Conservation (phyloP, 2,888 invertebrate species). For the Gari tellinella region DNA sequence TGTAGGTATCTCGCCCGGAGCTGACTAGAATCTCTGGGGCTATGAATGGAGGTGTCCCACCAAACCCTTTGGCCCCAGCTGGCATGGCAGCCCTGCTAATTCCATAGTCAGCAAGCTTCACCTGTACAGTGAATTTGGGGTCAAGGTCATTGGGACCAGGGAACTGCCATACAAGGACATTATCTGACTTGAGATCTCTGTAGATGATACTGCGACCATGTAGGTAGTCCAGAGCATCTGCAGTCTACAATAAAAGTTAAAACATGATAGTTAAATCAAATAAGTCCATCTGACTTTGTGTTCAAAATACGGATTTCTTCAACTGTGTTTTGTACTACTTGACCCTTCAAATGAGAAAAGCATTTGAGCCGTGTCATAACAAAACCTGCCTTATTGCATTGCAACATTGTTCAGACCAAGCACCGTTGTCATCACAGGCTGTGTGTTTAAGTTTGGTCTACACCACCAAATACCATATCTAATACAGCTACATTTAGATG, state of each 20-base stretch:
- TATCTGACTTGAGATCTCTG: slow-evolving; percentile 96
- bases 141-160: slow-evolving; percentile 90
- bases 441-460: too few relatives aligned
- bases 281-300: too few relatives aligned
- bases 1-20: slow-evolving; percentile 99
- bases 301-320: too few relatives aligned
- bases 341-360: too few relatives aligned
- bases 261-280: too few relatives aligned
- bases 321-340: too few relatives aligned
- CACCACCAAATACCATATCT: too few relatives aligned
- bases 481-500: too few relatives aligned
- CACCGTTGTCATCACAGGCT: too few relatives aligned
- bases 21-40: slow-evolving; percentile 99
- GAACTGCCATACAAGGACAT: slow-evolving; percentile 98
- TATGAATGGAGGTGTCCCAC: slow-evolving; percentile 98
- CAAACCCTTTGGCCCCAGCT: slow-evolving; percentile 95
- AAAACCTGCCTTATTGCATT: too few relatives aligned
- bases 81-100: slow-evolving; percentile 89
- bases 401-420: too few relatives aligned
- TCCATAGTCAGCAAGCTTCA: slow-evolving; percentile 98
- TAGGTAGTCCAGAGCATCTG: slow-evolving; percentile 97
- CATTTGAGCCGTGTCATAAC: too few relatives aligned
- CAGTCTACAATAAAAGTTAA: slow-evolving; percentile 86
- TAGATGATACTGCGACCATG: slow-evolving; percentile 97
- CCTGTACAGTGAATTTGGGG: slow-evolving; percentile 82